Percentiles rank a stretch among this genome's conserved stretches.
These are phyloP conservation scores for Mesoclemmys tuberculata DNA, from an alignment of 2,113 vertebrate genomes.

Conservation along the genomic window DNA sequence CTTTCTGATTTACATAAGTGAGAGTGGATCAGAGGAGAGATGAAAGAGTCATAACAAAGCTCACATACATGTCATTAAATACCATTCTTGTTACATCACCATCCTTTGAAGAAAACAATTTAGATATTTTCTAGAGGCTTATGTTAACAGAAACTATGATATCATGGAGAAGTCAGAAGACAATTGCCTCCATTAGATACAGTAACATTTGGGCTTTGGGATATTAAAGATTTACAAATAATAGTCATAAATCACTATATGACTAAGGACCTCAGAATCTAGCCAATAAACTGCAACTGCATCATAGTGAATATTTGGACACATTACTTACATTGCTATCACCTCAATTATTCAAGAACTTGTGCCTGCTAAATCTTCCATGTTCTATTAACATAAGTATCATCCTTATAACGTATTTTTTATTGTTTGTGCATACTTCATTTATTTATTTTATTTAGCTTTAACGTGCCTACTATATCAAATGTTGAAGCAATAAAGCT, in stretches of 20 bases:
- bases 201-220: neutral
- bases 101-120: neutral
- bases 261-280: neutral
- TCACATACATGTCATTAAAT: neutral
- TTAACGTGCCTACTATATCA: neutral
- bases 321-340: neutral
- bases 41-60: neutral
- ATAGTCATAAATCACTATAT: neutral
- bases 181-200: neutral
- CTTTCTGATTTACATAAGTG: neutral
- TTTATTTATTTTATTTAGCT: neutral
- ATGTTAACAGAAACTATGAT: neutral
- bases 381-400: neutral
- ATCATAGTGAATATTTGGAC: neutral
- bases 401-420: neutral
- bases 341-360: neutral
- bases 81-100: neutral
- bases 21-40: neutral
- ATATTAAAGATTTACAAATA: neutral
- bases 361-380: neutral
- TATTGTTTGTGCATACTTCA: neutral
- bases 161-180: neutral
- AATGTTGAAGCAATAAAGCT: neutral
- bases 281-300: neutral
- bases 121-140: slow-evolving; percentile 6